Evolutionary conservation across 2,888 invertebrate genomes (phyloP).

Genomic region (Drosophila leonis): DNA sequence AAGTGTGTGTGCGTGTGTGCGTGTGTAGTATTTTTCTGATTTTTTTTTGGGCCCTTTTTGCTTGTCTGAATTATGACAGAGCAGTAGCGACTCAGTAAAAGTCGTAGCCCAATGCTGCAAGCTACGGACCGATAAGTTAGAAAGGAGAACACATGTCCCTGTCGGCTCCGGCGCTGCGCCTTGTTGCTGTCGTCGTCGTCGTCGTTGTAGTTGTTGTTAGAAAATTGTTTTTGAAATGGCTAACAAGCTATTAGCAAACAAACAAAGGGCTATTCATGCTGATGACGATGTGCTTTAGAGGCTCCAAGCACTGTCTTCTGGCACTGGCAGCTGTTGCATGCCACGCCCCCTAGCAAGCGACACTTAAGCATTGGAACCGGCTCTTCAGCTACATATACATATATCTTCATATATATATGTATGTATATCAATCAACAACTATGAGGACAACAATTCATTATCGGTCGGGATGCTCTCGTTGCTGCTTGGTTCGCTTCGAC

Average conservation of each 20-base stretch:
- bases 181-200: conserved; percentile 37
- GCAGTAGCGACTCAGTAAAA: conserved; percentile 27
- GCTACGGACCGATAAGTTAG: conserved; percentile 40
- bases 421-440: conserved; percentile 45
- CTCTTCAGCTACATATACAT: neutral
- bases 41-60: conserved; percentile 16
- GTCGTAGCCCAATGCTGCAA: conserved; percentile 15
- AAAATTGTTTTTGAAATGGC: conserved; percentile 79
- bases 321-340: conserved; percentile 53
- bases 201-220: conserved; percentile 34
- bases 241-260: conserved; percentile 79
- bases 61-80: conserved; percentile 65
- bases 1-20: conserved; percentile 19
- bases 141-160: conserved; percentile 49
- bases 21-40: neutral
- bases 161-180: conserved; percentile 28
- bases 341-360: conserved; percentile 28
- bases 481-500: neutral
- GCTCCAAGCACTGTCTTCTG: conserved; percentile 9
- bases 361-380: conserved; percentile 40
- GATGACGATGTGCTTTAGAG: conserved; percentile 50
- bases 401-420: neutral
- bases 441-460: conserved; percentile 47
- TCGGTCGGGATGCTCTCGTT: conserved; percentile 22
- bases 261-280: conserved; percentile 64